These are phyloP conservation scores for Microcebus ravelobensis DNA, from an alignment of 2,113 vertebrate genomes.

Conservation along the genomic window DNA sequence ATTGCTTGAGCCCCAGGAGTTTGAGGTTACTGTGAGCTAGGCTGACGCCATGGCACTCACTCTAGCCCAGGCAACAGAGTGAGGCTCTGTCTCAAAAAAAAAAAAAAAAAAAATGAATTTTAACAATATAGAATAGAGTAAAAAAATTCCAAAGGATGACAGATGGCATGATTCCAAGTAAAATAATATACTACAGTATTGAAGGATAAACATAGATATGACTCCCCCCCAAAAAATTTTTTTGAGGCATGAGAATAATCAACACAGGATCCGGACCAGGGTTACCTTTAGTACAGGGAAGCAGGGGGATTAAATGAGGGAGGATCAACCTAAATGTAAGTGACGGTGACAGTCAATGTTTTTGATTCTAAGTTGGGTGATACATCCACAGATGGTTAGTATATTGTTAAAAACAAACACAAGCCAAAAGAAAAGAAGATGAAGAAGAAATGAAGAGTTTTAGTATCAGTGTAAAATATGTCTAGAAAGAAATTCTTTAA, in stretches of 20 bases:
- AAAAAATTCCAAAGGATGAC: slow-evolving; percentile 16
- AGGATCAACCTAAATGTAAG: not conserved
- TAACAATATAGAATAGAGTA: not conserved
- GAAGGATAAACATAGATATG: not conserved
- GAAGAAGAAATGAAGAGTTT: not conserved
- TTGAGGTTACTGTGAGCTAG: too few relatives aligned
- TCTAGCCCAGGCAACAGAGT: too few relatives aligned
- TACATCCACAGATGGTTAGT: not conserved
- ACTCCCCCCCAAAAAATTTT: not conserved
- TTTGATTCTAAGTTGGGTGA: not conserved
- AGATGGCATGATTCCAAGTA: not conserved
- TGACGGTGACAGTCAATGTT: not conserved
- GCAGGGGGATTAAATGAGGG: not conserved
- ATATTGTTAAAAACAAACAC: slow-evolving; percentile 6
- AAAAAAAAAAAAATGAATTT: not conserved
- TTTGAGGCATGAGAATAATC: not conserved
- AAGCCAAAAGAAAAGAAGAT: not conserved
- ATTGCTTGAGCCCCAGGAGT: too few relatives aligned
- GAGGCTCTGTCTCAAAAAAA: not conserved
- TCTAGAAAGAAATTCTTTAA: not conserved
- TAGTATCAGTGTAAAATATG: not conserved
- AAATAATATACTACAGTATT: not conserved
- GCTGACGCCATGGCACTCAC: too few relatives aligned
- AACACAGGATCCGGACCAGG: not conserved
- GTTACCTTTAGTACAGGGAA: not conserved